phyloP scores from a whole-genome alignment of 2,113 vertebrate genomes.

The Caranx ignobilis region DNA sequence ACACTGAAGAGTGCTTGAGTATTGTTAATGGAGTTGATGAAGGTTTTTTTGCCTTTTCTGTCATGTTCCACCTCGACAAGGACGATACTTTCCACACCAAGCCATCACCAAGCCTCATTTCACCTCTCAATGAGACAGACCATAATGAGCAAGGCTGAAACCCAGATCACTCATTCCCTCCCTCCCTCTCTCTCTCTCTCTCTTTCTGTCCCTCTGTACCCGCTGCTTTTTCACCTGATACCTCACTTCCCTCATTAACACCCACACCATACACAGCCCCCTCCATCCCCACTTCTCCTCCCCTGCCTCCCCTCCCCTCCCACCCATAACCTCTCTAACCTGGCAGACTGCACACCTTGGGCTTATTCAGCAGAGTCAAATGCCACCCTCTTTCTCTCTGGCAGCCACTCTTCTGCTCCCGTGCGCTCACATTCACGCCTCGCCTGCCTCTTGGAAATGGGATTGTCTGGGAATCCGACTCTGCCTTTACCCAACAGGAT shows the following conservation, averaged over 20 bases:
- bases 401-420: slow-evolving; percentile 92
- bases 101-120: slow-evolving; percentile 89
- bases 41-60: slow-evolving; percentile 53
- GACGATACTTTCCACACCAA: slow-evolving; percentile 58
- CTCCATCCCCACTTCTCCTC: background rate
- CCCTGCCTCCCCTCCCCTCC: slow-evolving; percentile 49
- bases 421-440: slow-evolving; percentile 90
- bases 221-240: slow-evolving; percentile 23
- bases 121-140: slow-evolving; percentile 87
- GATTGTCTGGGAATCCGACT: slow-evolving; percentile 76
- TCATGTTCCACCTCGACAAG: slow-evolving; percentile 67
- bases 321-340: slow-evolving; percentile 82
- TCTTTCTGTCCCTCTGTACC: slow-evolving; percentile 8
- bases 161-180: slow-evolving; percentile 45
- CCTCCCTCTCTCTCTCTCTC: slow-evolving; percentile 76
- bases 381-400: slow-evolving; percentile 87
- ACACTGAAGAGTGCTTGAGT: slow-evolving; percentile 33
- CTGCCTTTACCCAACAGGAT: slow-evolving; percentile 66
- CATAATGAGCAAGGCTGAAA: slow-evolving; percentile 87
- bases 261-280: slow-evolving; percentile 22
- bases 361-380: slow-evolving; percentile 99
- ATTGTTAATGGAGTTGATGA: slow-evolving; percentile 63
- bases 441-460: slow-evolving; percentile 87
- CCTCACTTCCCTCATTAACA: slow-evolving; percentile 58
- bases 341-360: slow-evolving; percentile 89